phyloP scores from a whole-genome alignment of 2,888 invertebrate species.

The Drosophila longiperda region DNA sequence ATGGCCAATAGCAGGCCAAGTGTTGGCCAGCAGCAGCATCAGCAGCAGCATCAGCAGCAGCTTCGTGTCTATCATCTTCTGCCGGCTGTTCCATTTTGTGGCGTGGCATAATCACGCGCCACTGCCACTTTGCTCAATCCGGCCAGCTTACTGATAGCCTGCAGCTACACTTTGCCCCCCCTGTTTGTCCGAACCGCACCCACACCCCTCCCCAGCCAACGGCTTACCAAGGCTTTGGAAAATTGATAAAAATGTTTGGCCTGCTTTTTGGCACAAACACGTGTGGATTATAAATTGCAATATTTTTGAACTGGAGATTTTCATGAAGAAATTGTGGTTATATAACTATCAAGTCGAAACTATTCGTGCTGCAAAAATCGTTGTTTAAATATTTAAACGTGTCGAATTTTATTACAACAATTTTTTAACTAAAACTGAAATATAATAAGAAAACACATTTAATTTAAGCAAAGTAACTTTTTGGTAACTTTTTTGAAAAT shows the following conservation, averaged over 20 bases:
- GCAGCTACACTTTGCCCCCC: constrained; percentile 3
- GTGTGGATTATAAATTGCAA: constrained; percentile 65
- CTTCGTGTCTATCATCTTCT: constrained; percentile 50
- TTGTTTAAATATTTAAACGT: not conserved
- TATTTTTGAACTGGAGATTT: constrained; percentile 38
- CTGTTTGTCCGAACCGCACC: not conserved
- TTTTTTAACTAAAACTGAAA: not conserved
- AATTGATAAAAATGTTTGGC: constrained; percentile 72
- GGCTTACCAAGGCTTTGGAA: constrained; percentile 11
- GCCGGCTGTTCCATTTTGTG: constrained; percentile 22
- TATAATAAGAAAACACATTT: not conserved
- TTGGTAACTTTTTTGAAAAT: not conserved
- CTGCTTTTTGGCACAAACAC: constrained; percentile 30
- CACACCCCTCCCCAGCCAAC: not conserved
- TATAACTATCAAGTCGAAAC: constrained; percentile 10
- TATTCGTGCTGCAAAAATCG: not conserved
- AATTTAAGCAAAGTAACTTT: not conserved
- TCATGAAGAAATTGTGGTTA: not conserved
- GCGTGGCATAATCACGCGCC: constrained; percentile 63
- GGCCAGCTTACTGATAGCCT: constrained; percentile 58
- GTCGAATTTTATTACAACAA: no score
- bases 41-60: constrained; percentile 17
- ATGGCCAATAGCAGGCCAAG: constrained; percentile 47
- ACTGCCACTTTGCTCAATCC: constrained; percentile 72
- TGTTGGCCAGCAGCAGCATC: constrained; percentile 34